A percentile compares a stretch with the other conserved stretches of the same genome.
Evolutionary conservation across 2,113 vertebrate genomes (phyloP).

Genomic region (Toxotes chatareus): DNA sequence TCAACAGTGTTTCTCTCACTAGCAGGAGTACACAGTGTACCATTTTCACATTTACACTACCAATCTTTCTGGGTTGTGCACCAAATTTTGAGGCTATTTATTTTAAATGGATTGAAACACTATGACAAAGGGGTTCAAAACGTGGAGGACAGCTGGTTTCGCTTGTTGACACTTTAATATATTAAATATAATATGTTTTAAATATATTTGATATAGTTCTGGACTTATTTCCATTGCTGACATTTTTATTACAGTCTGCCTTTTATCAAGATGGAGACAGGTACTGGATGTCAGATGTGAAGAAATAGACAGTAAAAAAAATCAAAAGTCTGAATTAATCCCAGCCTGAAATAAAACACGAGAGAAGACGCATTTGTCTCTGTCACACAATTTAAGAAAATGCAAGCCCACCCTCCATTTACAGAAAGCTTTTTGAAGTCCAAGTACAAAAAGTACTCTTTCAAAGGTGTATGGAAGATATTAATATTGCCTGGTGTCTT

Average conservation of each 20-base stretch:
- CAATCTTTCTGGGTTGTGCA: neutral
- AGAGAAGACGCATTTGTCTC: no score
- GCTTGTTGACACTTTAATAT: neutral
- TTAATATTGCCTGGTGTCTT: neutral
- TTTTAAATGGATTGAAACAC: neutral
- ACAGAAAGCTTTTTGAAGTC: neutral
- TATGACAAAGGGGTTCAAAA: neutral
- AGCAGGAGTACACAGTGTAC: neutral
- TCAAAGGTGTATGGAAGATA: neutral
- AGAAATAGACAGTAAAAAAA: neutral
- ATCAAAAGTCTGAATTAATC: no score
- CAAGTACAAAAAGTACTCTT: neutral
- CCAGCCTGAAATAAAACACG: no score
- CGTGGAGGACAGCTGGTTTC: neutral
- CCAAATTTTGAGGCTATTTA: neutral
- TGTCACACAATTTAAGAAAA: neutral
- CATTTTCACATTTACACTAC: no score
- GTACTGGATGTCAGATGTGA: neutral
- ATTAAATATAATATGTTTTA: neutral
- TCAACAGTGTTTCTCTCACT: neutral
- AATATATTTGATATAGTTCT: neutral
- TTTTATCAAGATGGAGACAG: neutral
- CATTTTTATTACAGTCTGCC: neutral
- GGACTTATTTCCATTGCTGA: neutral
- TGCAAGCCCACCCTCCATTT: neutral